Percentiles rank a stretch among this genome's conserved stretches.
Evolutionary conservation across 64 coral and sea anemone species (phyloP).

Genomic region (Stichodactyla helianthus): DNA sequence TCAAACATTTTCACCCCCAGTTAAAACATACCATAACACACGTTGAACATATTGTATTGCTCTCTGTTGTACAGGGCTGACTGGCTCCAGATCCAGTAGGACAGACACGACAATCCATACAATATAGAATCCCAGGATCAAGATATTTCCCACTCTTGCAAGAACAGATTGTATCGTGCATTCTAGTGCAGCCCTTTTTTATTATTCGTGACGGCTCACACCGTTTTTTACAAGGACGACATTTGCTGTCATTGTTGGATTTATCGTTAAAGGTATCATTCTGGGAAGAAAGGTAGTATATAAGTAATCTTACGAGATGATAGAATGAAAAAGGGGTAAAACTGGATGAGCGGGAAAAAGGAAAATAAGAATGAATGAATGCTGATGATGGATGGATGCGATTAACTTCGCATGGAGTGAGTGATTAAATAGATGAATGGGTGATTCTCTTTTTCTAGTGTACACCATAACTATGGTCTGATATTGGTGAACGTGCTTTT

Average conservation of each 20-base stretch:
- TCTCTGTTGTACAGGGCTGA: background rate
- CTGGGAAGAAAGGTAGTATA: background rate
- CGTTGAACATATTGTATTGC: background rate
- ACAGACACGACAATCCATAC: background rate
- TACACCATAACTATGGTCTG: too few species aligned
- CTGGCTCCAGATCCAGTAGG: background rate
- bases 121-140: background rate
- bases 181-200: background rate
- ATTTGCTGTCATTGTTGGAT: background rate
- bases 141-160: background rate
- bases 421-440: too few species aligned
- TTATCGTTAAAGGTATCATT: background rate
- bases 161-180: background rate
- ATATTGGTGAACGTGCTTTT: too few species aligned
- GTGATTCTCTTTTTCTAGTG: too few species aligned
- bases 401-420: too few species aligned
- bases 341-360: too few species aligned
- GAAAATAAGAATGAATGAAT: too few species aligned
- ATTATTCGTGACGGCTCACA: background rate
- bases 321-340: too few species aligned
- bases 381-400: too few species aligned
- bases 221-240: background rate
- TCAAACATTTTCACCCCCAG: too few species aligned
- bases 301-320: too few species aligned
- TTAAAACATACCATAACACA: background rate